Base-by-base conservation (phyloP, 2,113 vertebrate species). In the Brienomyrus longianalis region DNA sequence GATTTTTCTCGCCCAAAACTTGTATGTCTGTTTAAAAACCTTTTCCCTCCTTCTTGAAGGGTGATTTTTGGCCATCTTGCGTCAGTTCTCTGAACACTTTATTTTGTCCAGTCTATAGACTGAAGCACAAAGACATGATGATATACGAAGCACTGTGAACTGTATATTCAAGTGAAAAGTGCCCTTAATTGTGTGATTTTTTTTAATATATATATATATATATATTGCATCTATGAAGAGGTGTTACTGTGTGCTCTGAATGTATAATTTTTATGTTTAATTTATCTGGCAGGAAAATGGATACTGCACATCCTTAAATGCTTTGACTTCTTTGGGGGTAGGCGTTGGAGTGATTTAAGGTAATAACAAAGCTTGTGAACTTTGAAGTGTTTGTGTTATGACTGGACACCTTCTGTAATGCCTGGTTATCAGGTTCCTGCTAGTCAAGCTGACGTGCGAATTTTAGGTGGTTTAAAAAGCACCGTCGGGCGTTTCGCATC, bases 1-100 rank as follows among this genome's bases (percentile, higher is more conserved):
- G 62, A 56, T 86, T 9, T 31, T 66, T 83, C 48, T 51, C 13
- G 47, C 80, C 52, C 59, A 7, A 23, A 15, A 13, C 8, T 90
- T 74, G 54, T 89, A 88, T 66, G 35, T 23, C 83, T 87, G 15
- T 35, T 83, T 45, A 27, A 74, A 15, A 31, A 66, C 3, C 0
- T 85, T 43, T 89, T 31, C 52, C 45, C 88, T 39, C 54, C 50
- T 54, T 51, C 39, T 62, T 39, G 70, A 77, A 77, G 27, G 1
- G 51, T 77, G n/a, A 56, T 90, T 91, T 91, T 45, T 48, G 85
- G 47, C 39, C n/a, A 86, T 92, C 88, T 89, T 77, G 90, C n/a
- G 56, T 19, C 39, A 86, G 47, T 45, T 90, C 50, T 47, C 54
- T 88, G 86, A 56, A 89, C 31, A 80, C 80, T 90, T 54, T 86